Percentiles rank a stretch among this genome's conserved stretches.
Evolutionary conservation across 53 echinoderm and acorn worm genomes (phyloP).

Genomic region (Antedon mediterranea): DNA sequence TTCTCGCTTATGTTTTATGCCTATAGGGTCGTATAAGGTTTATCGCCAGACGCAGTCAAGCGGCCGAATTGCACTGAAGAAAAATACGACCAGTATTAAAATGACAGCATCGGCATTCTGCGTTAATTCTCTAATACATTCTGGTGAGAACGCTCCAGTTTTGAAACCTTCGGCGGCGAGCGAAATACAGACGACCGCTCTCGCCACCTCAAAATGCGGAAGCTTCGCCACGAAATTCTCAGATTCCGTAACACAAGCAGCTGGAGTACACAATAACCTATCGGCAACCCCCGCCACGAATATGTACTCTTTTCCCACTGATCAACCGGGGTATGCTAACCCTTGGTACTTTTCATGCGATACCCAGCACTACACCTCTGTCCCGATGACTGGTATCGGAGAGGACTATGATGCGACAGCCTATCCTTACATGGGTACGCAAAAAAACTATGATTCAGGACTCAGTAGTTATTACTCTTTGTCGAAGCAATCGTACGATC

Average conservation of each 20-base stretch:
- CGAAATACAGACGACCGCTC: slow-evolving; percentile 33
- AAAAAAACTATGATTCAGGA: slow-evolving; percentile 43
- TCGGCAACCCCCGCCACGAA: slow-evolving; percentile 35
- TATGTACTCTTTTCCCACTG: slow-evolving; percentile 69
- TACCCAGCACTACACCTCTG: slow-evolving; percentile 39
- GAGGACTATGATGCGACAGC: slow-evolving; percentile 56
- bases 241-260: slow-evolving; percentile 39
- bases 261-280: slow-evolving; percentile 7
- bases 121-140: slow-evolving; percentile 97
- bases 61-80: slow-evolving; percentile 45
- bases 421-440: slow-evolving; percentile 46
- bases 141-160: slow-evolving; percentile 57
- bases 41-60: slow-evolving; percentile 39
- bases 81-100: slow-evolving; percentile 62
- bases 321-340: slow-evolving; percentile 60
- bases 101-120: slow-evolving; percentile 97
- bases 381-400: slow-evolving; percentile 27
- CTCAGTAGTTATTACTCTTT: background rate
- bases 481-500: background rate
- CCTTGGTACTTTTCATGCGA: slow-evolving; percentile 60
- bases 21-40: slow-evolving; percentile 93
- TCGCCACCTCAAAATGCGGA: slow-evolving; percentile 36
- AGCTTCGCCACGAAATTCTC: slow-evolving; percentile 42
- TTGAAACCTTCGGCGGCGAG: slow-evolving; percentile 32
- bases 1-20: slow-evolving; percentile 66